Evolutionary conservation across 2,113 vertebrate genomes (phyloP), one percentile per base, ranked within the genome.

Genomic region (Aplodontia rufa): DNA sequence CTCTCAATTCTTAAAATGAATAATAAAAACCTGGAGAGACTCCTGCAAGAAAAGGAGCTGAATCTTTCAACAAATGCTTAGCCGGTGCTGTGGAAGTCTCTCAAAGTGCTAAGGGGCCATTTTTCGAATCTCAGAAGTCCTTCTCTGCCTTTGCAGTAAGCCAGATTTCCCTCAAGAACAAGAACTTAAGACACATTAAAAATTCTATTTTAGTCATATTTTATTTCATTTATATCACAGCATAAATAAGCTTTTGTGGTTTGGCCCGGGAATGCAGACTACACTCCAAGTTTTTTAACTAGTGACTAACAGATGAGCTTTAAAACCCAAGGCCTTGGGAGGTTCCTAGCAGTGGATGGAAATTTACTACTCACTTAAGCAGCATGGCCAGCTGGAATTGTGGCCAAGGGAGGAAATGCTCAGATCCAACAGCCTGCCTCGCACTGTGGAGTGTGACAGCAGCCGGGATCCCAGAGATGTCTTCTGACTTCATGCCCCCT

Each of bases 121-220:
- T 85, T 91, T 28, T 35, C 89, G 83, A 69, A 87, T 64, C 19
- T 10, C 3, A 40, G 26, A 79, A 32, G 32, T 69, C 76, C 24
- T 60, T 85, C 64, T 87, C 32, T 40, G n/a, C 16, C 71, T 87
- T 60, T 60, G 24, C 16, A 32, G 53, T 55, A 76, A 83, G 55
- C 12, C 69, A 81, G 16, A 71, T 87, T 95, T 80, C 60, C 35
- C 74, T 95, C 11, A 55, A 58, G 75, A 94, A 81, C 3, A 90
- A 80, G 58, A 51, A 90, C 30, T 80, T 95, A 40, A 64, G 47
- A 89, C 78, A 93, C 81, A 86, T 75, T 22, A 87, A 91, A 93
- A 92, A 51, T 8, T 42, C 28, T 69, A 11, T 92, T 81, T 92
- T 66, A 76, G 58, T 40, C 26, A 62, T n/a, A 75, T n/a, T 75